phyloP scores from a whole-genome alignment of 2,888 invertebrate genomes.

The Lochmaea capreae region DNA sequence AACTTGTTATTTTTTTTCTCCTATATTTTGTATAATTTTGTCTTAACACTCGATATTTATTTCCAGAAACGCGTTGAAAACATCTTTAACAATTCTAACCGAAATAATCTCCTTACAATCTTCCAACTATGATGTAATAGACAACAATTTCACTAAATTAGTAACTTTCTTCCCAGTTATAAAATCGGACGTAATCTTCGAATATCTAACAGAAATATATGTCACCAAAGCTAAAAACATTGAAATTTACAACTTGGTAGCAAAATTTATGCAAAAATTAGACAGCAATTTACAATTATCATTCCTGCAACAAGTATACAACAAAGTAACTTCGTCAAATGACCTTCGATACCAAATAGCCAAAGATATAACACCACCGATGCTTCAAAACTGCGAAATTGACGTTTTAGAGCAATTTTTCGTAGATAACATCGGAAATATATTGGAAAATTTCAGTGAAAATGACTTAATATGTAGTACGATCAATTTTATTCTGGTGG shows the following conservation, averaged over 20 bases:
- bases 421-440: constrained; percentile 49
- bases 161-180: constrained; percentile 45
- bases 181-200: constrained; percentile 49
- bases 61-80: constrained; percentile 30
- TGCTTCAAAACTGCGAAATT: constrained; percentile 53
- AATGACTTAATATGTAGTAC: constrained; percentile 47
- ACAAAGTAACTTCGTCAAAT: constrained; percentile 33
- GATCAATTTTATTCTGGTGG: constrained; percentile 56
- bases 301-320: constrained; percentile 48
- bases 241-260: constrained; percentile 45
- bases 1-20: too few species aligned
- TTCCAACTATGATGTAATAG: constrained; percentile 5
- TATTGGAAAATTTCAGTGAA: constrained; percentile 47
- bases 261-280: constrained; percentile 45
- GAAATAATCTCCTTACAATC: constrained; percentile 17
- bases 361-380: constrained; percentile 47
- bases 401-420: constrained; percentile 57
- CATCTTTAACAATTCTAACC: constrained; percentile 11
- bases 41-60: not conserved
- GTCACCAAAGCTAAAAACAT: constrained; percentile 40
- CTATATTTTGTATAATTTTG: too few species aligned
- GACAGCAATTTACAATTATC: constrained; percentile 45
- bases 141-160: constrained; percentile 48
- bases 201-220: constrained; percentile 51
- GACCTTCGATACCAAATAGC: constrained; percentile 51